Base-by-base conservation (phyloP, 2,797 vertebrate species). In the Amblyopsis hoosieri region DNA sequence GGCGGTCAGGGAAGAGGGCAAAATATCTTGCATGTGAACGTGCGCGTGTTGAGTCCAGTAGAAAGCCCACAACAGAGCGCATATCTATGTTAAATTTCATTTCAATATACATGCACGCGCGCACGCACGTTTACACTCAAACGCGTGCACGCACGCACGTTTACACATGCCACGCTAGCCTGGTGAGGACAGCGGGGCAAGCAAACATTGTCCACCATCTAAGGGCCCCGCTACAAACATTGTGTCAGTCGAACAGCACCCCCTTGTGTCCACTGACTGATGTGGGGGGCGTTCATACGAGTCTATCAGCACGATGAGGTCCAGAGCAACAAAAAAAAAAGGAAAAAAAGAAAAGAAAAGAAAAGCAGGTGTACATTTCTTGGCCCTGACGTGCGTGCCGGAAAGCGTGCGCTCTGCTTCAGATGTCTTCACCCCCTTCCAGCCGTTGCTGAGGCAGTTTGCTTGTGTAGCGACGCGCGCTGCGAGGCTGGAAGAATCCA, bases 391-490 rank as follows among this genome's bases (percentile, higher is more conserved):
- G 64, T 71, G 57, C 55, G 42, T 4, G 4, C 49, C 49, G n/a
- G 57, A 66, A 60, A 61, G 72, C 60, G 42, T 6, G 57, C 45
- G 56, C 47, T 29, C 48, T 66, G 58, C 69, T 54, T 14, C 12
- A 54, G 46, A 14, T 0, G 14, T 37, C 53, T 64, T 17, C 56
- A 31, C 23, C 55, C 31, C 12, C 67, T 61, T 51, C 7, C 7
- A 33, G 55, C 33, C 31, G 47, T 29, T 23, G 33, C 29, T 57
- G 66, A 53, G 73, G 64, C 72, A 79, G 71, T 80, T 69, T 52
- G 29, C 75, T 74, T 72, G 80, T 82, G 79, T 79, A 81, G 77
- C 62, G 75, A 79, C 64, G 70, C 72, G 71, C 19, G 47, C 69
- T 51, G 76, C 0, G 67, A 37, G 57, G 66, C 47, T 17, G 71